These are phyloP conservation scores for Diabrotica balteata DNA, from an alignment of 2,888 invertebrate genomes.

Conservation along the genomic window DNA sequence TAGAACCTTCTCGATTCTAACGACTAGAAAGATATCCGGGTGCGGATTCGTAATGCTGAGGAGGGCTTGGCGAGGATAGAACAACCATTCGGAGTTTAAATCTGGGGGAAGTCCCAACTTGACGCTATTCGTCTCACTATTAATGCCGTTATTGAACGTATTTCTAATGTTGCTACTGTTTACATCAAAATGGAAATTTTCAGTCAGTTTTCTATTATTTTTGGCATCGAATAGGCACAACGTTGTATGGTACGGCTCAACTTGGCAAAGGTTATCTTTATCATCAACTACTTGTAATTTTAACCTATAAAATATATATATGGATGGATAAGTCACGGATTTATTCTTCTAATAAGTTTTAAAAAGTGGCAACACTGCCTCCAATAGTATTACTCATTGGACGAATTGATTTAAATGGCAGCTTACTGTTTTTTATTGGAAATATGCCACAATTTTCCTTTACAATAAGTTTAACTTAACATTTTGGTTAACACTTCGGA, in stretches of 20 bases:
- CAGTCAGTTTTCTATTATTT: constrained; percentile 86
- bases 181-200: constrained; percentile 91
- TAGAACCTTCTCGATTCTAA: constrained; percentile 91
- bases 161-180: constrained; percentile 76
- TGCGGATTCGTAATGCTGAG: constrained; percentile 88
- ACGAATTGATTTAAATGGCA: no score
- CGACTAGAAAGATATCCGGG: constrained; percentile 90
- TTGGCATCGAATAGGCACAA: constrained; percentile 90
- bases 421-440: no score
- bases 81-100: constrained; percentile 78
- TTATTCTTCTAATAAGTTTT: neutral
- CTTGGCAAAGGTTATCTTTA: constrained; percentile 75
- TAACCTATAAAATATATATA: constrained; percentile 61
- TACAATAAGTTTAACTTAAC: no score
- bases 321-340: constrained; percentile 43
- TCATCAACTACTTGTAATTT: constrained; percentile 83
- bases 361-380: no score
- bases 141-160: constrained; percentile 60
- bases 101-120: constrained; percentile 71
- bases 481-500: no score
- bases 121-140: constrained; percentile 53
- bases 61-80: constrained; percentile 74
- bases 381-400: no score
- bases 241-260: constrained; percentile 93
- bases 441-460: no score